Conservation (phyloP, 2,888 invertebrate species). For the Melikaiella ostensackeni region DNA sequence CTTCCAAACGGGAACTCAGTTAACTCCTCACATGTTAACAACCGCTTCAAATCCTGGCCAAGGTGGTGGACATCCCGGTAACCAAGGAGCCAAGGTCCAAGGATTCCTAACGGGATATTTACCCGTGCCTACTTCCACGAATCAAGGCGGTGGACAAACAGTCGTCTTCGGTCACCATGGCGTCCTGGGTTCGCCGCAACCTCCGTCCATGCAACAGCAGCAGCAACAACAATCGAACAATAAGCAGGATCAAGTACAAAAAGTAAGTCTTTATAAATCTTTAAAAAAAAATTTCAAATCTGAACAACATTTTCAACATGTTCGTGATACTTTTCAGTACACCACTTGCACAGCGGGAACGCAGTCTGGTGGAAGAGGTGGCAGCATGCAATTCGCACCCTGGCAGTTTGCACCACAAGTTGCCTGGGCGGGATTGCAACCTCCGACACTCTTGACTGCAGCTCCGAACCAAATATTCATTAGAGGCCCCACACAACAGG, state of each 20-base stretch:
- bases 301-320: slow-evolving; percentile 8
- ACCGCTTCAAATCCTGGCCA: slow-evolving; percentile 79
- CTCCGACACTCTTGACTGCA: slow-evolving; percentile 81
- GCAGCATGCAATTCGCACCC: slow-evolving; percentile 84
- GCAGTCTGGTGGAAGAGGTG: slow-evolving; percentile 69
- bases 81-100: slow-evolving; percentile 72
- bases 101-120: slow-evolving; percentile 86
- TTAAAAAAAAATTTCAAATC: slow-evolving; percentile 19
- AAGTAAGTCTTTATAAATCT: slow-evolving; percentile 58
- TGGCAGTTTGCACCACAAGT: slow-evolving; percentile 90
- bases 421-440: slow-evolving; percentile 87
- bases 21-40: slow-evolving; percentile 88
- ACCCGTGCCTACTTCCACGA: slow-evolving; percentile 87
- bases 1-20: slow-evolving; percentile 86
- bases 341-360: slow-evolving; percentile 74
- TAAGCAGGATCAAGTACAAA: slow-evolving; percentile 75
- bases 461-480: slow-evolving; percentile 91
- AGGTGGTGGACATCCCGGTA: slow-evolving; percentile 71
- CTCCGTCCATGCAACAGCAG: slow-evolving; percentile 69
- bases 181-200: slow-evolving; percentile 82
- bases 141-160: slow-evolving; percentile 82
- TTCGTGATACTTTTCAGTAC: slow-evolving; percentile 65
- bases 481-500: slow-evolving; percentile 86
- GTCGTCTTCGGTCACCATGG: slow-evolving; percentile 86
- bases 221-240: slow-evolving; percentile 73